Evolutionary conservation across 2,797 vertebrate species (phyloP).

Genomic region (Vespertilio murinus): DNA sequence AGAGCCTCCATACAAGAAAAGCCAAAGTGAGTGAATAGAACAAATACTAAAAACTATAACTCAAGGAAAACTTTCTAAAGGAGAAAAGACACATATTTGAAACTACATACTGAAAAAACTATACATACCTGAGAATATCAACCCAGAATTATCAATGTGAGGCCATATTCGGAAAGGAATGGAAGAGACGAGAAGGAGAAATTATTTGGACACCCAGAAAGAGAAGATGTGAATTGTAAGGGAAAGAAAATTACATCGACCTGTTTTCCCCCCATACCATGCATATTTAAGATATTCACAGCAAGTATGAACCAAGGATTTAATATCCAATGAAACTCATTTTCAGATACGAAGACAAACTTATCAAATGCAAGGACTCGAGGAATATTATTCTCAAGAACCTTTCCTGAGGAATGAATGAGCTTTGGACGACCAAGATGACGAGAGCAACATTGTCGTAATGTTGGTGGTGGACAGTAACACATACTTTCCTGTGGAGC

Average conservation of each 20-base stretch:
- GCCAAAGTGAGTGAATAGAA: neutral
- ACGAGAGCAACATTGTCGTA: neutral
- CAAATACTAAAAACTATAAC: neutral
- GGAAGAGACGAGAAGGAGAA: neutral
- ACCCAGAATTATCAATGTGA: neutral
- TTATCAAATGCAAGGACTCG: neutral
- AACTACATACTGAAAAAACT: neutral
- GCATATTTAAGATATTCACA: neutral
- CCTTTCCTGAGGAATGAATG: neutral
- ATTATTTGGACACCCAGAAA: neutral
- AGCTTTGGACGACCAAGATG: neutral
- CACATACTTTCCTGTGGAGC: neutral
- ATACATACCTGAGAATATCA: neutral
- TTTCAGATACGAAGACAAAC: conserved; percentile 7
- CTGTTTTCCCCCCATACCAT: neutral
- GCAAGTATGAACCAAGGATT: neutral
- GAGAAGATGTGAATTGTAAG: neutral
- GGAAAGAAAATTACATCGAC: neutral
- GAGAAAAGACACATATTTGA: neutral
- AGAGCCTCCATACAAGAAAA: neutral
- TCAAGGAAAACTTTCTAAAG: neutral
- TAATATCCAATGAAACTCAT: neutral
- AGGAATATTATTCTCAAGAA: neutral
- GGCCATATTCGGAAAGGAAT: neutral
- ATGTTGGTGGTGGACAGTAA: neutral